Base-by-base conservation (phyloP, 2,113 vertebrate species). In the Pomatorhinus ruficollis region DNA sequence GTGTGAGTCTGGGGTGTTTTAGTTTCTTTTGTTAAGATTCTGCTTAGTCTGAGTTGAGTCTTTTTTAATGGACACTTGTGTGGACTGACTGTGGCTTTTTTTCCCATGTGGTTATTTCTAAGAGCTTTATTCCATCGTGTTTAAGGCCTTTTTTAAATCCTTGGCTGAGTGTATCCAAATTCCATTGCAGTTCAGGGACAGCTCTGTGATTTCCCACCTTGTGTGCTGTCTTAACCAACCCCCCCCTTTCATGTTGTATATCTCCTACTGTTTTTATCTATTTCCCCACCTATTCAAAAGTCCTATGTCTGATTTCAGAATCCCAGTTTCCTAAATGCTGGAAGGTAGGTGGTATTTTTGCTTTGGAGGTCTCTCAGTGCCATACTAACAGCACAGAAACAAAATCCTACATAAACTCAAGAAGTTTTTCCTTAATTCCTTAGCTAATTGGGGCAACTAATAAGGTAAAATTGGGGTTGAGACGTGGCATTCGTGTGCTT, bases 171-270 rank as follows among this genome's bases (percentile, higher is more conserved):
- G 3, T 44, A 16, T 28, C 6, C 17, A 50, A 23, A 20, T n/a
- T 63, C 4, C 45, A 2, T 14, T 35, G 25, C 35, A 60, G 14
- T 40, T 65, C 15, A 40, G n/a, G 45, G 19, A 30, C 45, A 72
- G 20, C 23, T 4, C 39, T 80, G 75, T 22, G 28, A 27, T 54
- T 74, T 7, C 47, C 20, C 33, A 15, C 7, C 21, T 70, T 59
- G 33, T 63, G 15, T 47, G 31, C 15, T 20, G 5, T 35, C 45
- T 45, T 72, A 66, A 56, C 35, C 18, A 74, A 91, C 59, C 1
- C 12, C 0, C 2, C 10, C 15, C 22, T 49, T 70, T 61, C 4
- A 12, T 13, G 4, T 22, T 57, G 5, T 5, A 0, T 15, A 24
- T 47, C 7, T 6, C 30, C 30, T 31, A 2, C 25, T 60, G 5